phyloP scores from a whole-genome alignment of 2,888 invertebrate species.

The Acanthococcus lagerstroemiae region DNA sequence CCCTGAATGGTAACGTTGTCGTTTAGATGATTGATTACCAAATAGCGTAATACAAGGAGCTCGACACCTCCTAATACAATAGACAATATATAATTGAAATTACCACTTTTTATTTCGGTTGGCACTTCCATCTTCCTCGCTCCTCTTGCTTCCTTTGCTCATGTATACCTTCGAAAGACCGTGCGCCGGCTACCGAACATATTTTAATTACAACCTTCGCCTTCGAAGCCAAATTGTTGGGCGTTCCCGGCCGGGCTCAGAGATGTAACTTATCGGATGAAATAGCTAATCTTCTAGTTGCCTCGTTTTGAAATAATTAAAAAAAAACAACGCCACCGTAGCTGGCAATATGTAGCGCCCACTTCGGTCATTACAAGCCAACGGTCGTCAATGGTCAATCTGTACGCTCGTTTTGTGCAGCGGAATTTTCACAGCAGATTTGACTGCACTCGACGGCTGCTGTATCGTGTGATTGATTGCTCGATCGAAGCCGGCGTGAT shows the following conservation, averaged over 20 bases:
- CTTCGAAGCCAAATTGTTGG: constrained; percentile 20
- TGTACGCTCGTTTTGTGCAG: no score
- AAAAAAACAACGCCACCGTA: no score
- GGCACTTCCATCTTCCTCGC: constrained; percentile 6
- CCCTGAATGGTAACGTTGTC: constrained; percentile 21
- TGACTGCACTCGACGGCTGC: no score
- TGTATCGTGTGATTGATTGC: no score
- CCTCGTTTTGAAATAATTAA: constrained; percentile 23
- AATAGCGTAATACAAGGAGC: constrained; percentile 26
- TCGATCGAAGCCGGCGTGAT: no score
- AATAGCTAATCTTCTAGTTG: not conserved
- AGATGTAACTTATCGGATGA: not conserved
- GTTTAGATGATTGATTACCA: constrained; percentile 27
- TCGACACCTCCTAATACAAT: constrained; percentile 25
- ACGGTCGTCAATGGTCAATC: no score
- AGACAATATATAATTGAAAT: constrained; percentile 21
- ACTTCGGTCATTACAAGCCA: no score
- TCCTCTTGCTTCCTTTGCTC: not conserved
- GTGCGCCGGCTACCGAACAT: constrained; percentile 10
- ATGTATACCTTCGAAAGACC: not conserved
- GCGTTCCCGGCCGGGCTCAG: constrained; percentile 13
- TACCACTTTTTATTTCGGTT: constrained; percentile 25
- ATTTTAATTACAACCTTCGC: constrained; percentile 24
- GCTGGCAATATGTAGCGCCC: no score
- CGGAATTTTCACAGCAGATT: no score